These are phyloP conservation scores for Helleia helle DNA, from an alignment of 2,888 invertebrate species.

Conservation along the genomic window DNA sequence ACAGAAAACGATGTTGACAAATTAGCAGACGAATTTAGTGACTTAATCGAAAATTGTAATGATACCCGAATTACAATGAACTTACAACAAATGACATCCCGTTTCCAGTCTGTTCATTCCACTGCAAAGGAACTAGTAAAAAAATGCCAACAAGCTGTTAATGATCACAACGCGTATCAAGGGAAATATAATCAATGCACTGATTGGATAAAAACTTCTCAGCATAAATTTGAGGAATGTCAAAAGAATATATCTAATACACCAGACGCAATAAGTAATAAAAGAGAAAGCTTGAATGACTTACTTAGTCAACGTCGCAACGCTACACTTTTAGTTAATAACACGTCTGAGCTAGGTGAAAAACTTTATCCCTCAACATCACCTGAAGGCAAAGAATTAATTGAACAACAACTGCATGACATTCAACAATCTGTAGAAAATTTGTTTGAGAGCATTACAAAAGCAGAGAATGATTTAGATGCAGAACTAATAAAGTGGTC, in stretches of 20 bases:
- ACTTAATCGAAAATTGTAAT: conserved; percentile 87
- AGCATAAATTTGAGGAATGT: conserved; percentile 80
- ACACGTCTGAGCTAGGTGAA: conserved; percentile 90
- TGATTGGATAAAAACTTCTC: conserved; percentile 85
- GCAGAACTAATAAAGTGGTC: conserved; percentile 90
- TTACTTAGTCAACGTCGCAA: conserved; percentile 83
- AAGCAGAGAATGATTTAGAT: conserved; percentile 85
- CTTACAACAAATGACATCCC: conserved; percentile 90
- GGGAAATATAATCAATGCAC: conserved; percentile 89
- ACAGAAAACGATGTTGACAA: conserved; percentile 91
- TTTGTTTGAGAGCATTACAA: conserved; percentile 85
- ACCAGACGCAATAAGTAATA: conserved; percentile 79
- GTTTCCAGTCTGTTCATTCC: conserved; percentile 91
- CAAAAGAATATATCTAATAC: conserved; percentile 77
- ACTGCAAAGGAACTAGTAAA: conserved; percentile 93
- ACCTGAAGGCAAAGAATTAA: conserved; percentile 88
- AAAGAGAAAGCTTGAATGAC: conserved; percentile 81
- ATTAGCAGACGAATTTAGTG: conserved; percentile 88
- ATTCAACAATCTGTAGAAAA: conserved; percentile 87
- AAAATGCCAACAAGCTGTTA: conserved; percentile 91
- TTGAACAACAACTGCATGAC: conserved; percentile 87
- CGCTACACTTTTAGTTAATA: conserved; percentile 84
- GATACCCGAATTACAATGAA: conserved; percentile 91
- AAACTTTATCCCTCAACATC: conserved; percentile 90
- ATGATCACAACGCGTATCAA: conserved; percentile 85